Conservation (phyloP, 2,888 invertebrate genomes). For the Cantharis rufa region DNA sequence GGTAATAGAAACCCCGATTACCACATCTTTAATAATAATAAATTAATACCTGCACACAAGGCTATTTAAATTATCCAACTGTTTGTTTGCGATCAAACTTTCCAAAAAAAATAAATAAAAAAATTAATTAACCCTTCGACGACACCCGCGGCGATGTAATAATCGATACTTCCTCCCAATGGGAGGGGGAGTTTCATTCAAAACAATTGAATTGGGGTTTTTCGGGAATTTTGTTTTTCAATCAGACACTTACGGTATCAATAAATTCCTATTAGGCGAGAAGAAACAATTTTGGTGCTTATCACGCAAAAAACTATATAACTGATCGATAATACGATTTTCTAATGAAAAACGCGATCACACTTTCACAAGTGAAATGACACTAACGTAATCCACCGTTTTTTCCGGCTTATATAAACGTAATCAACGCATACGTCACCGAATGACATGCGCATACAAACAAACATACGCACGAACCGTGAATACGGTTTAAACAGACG, state of each 20-base stretch:
- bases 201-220: background rate
- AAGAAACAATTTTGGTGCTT: no score
- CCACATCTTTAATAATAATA: background rate
- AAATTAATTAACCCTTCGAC: background rate
- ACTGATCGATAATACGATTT: background rate
- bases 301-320: background rate
- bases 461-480: background rate
- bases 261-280: background rate
- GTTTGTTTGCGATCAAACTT: background rate
- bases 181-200: background rate
- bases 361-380: background rate
- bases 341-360: background rate
- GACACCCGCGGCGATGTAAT: background rate
- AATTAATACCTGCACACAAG: background rate
- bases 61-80: background rate
- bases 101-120: background rate
- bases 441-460: background rate
- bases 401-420: background rate
- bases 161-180: background rate
- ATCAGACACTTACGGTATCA: background rate
- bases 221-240: background rate
- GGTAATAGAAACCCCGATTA: background rate
- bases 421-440: background rate
- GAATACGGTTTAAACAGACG: background rate
- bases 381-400: background rate